Percentiles rank a stretch among this genome's conserved stretches.
phyloP scores from a whole-genome alignment of 1,140 invertebrate species.

The Charaxes varanes region DNA sequence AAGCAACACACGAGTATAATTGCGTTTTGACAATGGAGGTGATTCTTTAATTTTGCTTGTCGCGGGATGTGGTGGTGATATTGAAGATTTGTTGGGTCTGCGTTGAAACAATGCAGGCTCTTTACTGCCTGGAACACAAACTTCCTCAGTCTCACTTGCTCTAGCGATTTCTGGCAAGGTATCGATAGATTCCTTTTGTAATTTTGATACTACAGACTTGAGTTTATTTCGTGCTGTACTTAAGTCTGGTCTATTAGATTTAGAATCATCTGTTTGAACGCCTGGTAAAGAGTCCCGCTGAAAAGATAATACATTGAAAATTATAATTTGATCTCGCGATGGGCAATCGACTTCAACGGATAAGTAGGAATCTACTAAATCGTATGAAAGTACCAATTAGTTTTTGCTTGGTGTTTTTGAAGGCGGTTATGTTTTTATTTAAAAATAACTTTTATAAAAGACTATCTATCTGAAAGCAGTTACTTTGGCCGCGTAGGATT shows the following conservation, averaged over 20 bases:
- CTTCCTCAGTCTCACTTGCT: slow-evolving; percentile 38
- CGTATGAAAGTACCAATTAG: no score
- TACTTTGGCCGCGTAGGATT: no score
- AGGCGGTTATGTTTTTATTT: no score
- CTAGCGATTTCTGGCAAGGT: slow-evolving; percentile 54
- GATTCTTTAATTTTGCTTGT: slow-evolving; percentile 13
- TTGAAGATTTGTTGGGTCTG: slow-evolving; percentile 37
- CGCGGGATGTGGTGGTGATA: slow-evolving; percentile 16
- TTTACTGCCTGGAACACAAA: slow-evolving; percentile 46
- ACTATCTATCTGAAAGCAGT: no score
- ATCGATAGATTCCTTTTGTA: slow-evolving; percentile 27
- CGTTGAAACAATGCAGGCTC: slow-evolving; percentile 61
- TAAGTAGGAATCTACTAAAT: no score
- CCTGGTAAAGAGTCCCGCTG: slow-evolving; percentile 36
- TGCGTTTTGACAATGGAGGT: slow-evolving; percentile 26
- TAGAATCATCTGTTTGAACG: slow-evolving; percentile 5
- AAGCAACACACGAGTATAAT: slow-evolving; percentile 53
- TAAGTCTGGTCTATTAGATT: slow-evolving; percentile 33
- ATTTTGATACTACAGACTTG: slow-evolving; percentile 34
- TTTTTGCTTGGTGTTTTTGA: no score
- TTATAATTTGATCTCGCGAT: no score
- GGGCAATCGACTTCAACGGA: no score
- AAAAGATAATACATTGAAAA: slow-evolving; percentile 26
- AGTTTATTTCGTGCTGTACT: slow-evolving; percentile 44
- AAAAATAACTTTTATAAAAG: no score